Conservation (phyloP, 2,797 vertebrate genomes). For the Hippocampus kuda region DNA sequence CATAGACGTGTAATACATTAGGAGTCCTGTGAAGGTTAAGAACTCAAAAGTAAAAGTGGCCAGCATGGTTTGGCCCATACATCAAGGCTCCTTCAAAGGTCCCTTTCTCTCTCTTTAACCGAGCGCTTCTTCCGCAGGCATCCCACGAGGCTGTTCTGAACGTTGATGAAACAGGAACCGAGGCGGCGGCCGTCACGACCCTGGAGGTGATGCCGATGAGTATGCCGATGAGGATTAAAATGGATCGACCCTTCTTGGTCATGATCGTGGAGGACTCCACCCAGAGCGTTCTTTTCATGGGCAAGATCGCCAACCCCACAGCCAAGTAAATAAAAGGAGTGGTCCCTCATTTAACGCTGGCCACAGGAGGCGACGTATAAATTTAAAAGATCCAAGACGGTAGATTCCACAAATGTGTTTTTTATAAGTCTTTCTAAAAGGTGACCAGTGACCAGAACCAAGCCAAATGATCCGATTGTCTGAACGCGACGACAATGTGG, state of each 20-base stretch:
- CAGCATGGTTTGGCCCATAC: no score
- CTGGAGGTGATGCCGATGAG: slow-evolving; percentile 74
- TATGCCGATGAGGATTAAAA: slow-evolving; percentile 60
- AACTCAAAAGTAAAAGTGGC: no score
- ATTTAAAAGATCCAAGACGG: not conserved
- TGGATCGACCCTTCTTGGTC: slow-evolving; percentile 76
- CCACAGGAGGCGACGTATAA: no score
- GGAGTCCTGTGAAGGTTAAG: no score
- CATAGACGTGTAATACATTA: no score
- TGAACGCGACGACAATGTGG: not conserved
- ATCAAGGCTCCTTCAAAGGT: no score
- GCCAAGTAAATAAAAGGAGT: slow-evolving; percentile 26
- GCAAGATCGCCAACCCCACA: slow-evolving; percentile 66
- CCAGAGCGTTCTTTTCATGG: slow-evolving; percentile 70
- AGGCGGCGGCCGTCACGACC: slow-evolving; percentile 65
- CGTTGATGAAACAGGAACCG: slow-evolving; percentile 82
- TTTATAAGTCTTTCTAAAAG: not conserved
- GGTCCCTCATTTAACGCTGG: not conserved
- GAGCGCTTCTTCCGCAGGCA: slow-evolving; percentile 56
- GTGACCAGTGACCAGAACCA: not conserved
- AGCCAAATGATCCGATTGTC: not conserved
- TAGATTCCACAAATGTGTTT: not conserved
- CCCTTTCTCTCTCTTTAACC: not conserved
- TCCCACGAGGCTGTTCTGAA: slow-evolving; percentile 78
- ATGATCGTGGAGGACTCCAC: slow-evolving; percentile 78